A percentile compares a stretch with the other conserved stretches of the same genome.
These are phyloP conservation scores for Gymnobelideus leadbeateri DNA, from an alignment of 2,113 vertebrate species.

Conservation along the genomic window DNA sequence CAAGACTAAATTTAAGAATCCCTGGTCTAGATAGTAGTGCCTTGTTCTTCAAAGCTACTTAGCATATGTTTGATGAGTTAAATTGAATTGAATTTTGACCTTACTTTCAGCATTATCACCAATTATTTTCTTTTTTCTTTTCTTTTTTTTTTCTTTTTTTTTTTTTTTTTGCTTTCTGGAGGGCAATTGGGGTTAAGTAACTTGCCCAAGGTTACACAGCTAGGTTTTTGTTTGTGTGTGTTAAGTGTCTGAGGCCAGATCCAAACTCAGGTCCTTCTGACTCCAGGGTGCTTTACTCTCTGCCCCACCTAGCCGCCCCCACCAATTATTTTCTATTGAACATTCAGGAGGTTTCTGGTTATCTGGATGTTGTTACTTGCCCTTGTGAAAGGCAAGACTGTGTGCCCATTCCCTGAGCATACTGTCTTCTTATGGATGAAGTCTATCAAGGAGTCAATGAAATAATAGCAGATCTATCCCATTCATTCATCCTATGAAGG, in stretches of 20 bases:
- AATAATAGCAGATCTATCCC: not conserved
- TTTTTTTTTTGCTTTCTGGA: too few relatives aligned
- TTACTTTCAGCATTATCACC: not conserved
- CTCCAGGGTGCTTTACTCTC: too few relatives aligned
- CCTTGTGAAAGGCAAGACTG: not conserved
- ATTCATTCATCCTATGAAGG: not conserved
- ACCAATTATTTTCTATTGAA: not conserved
- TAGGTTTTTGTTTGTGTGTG: too few relatives aligned
- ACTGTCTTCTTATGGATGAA: not conserved
- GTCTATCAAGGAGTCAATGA: not conserved
- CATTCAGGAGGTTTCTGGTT: not conserved
- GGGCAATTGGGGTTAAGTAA: too few relatives aligned
- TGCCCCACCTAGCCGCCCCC: too few relatives aligned
- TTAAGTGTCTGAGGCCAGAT: too few relatives aligned
- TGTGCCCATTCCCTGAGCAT: not conserved
- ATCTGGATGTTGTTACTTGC: not conserved
- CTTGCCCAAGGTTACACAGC: too few relatives aligned
- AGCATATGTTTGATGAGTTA: not conserved
- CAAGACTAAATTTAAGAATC: too few relatives aligned
- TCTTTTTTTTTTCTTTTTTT: too few relatives aligned
- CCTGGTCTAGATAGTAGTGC: too few relatives aligned
- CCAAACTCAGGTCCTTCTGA: too few relatives aligned
- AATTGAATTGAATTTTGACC: not conserved
- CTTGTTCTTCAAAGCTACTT: not conserved
- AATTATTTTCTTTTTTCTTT: too few relatives aligned